A percentile compares a stretch with the other conserved stretches of the same genome.
Evolutionary conservation across 2,113 vertebrate species (phyloP).

Genomic region (Ardeotis arabs): DNA sequence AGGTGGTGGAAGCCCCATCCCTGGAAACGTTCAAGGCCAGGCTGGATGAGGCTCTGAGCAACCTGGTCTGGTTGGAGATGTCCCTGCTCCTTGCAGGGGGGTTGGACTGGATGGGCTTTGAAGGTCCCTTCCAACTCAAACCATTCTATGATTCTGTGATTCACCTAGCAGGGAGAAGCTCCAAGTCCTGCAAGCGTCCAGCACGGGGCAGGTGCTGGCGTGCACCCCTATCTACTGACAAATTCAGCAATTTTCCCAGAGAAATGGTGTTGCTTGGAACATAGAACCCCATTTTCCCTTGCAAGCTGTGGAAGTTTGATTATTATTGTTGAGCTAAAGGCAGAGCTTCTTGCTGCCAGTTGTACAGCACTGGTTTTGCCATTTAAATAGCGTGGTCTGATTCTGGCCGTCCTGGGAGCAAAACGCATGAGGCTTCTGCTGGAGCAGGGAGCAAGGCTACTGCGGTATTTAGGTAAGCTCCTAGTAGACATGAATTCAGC

Average conservation of each 20-base stretch:
- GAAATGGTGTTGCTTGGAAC: background rate
- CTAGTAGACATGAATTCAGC: conserved; percentile 10
- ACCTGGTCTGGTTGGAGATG: no score
- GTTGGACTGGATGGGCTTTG: no score
- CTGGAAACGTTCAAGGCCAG: no score
- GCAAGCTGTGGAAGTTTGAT: background rate
- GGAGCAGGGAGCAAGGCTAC: background rate
- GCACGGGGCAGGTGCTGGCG: background rate
- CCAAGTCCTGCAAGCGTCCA: background rate
- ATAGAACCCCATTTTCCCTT: background rate
- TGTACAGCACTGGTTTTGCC: background rate
- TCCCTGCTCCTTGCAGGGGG: no score
- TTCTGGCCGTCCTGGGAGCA: background rate
- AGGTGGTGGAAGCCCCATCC: no score
- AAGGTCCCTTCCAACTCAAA: no score
- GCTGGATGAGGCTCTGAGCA: no score
- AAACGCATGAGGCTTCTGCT: background rate
- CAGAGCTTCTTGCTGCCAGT: background rate
- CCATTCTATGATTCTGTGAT: background rate
- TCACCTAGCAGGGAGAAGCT: background rate
- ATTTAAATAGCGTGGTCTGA: background rate
- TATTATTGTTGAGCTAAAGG: background rate
- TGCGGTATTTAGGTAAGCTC: background rate
- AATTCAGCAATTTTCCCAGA: background rate
- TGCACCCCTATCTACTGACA: background rate